These are phyloP conservation scores for Myathropa florea DNA, from an alignment of 2,888 invertebrate species.

Conservation along the genomic window DNA sequence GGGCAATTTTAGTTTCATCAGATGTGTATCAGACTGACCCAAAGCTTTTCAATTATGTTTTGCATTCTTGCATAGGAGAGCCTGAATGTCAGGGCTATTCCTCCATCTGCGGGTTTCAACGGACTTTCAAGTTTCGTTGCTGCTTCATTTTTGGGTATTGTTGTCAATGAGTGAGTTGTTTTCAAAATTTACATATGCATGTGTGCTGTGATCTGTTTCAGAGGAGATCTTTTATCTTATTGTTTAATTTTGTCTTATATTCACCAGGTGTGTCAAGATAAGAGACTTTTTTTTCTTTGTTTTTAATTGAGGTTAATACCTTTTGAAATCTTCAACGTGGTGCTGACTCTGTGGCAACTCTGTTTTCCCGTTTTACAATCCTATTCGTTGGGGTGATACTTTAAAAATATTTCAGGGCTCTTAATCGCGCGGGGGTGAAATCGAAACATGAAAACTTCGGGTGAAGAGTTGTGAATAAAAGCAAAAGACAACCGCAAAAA, in stretches of 20 bases:
- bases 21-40: neutral
- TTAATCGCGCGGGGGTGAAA: too few relatives aligned
- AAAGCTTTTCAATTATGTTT: neutral
- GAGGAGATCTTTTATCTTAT: neutral
- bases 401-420: too few relatives aligned
- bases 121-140: neutral
- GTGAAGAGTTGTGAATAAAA: too few relatives aligned
- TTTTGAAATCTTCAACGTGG: neutral
- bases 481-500: too few relatives aligned
- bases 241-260: neutral
- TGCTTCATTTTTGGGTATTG: neutral
- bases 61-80: neutral
- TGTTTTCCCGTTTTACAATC: neutral
- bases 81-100: neutral
- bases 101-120: neutral
- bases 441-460: too few relatives aligned
- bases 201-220: neutral
- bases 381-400: too few relatives aligned
- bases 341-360: neutral
- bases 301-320: neutral
- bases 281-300: neutral
- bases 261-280: neutral
- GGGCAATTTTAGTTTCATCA: too few relatives aligned
- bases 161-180: neutral
- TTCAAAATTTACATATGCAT: neutral